phyloP scores from a whole-genome alignment of 2,113 vertebrate species.

The Lepus timidus region DNA sequence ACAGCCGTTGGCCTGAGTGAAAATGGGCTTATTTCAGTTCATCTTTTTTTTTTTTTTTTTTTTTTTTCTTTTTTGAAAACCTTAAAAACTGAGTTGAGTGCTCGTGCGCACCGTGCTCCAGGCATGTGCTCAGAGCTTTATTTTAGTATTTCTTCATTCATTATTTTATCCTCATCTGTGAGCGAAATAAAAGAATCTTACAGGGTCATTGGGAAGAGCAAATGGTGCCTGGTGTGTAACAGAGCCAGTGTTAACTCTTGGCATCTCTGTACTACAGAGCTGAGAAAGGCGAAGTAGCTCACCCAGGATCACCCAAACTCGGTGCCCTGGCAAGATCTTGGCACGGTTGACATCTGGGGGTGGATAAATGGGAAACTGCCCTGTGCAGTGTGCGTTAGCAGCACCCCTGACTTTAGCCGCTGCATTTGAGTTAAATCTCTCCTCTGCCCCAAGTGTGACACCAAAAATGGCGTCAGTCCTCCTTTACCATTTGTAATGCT shows the following conservation, averaged over 20 bases:
- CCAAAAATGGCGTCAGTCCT: not conserved
- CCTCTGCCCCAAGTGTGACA: not conserved
- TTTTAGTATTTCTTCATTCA: not conserved
- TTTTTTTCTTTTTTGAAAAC: not conserved
- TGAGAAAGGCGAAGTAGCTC: not conserved
- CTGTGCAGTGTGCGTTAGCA: not conserved
- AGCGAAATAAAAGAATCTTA: not conserved
- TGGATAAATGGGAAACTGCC: not conserved
- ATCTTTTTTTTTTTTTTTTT: not conserved
- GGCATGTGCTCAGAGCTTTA: not conserved
- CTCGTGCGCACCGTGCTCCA: not conserved
- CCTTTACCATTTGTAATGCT: no score
- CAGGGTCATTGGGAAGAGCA: not conserved
- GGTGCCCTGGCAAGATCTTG: not conserved
- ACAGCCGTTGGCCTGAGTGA: not conserved
- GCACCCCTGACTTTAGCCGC: not conserved
- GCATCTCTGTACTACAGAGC: not conserved
- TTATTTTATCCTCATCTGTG: not conserved
- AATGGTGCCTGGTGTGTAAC: not conserved
- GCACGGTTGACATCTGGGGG: not conserved
- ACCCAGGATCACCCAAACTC: not conserved
- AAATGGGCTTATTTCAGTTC: not conserved
- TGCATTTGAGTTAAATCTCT: not conserved
- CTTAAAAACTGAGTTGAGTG: not conserved
- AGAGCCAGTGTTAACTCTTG: not conserved